Evolutionary conservation across 2,797 vertebrate species (phyloP), one percentile per base, ranked within the genome.

Genomic region (Propithecus deckenii): DNA sequence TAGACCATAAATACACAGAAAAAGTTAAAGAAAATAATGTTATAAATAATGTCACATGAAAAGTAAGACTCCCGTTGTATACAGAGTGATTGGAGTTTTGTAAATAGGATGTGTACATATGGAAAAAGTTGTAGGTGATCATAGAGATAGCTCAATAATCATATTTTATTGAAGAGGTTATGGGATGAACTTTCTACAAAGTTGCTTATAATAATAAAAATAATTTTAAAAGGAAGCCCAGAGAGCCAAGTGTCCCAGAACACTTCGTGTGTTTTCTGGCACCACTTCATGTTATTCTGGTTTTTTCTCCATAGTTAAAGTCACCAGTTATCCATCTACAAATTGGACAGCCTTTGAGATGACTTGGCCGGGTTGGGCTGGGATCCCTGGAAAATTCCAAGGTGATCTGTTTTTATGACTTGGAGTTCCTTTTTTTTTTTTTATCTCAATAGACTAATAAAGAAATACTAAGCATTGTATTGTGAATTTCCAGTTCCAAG

Each of bases 351-450:
- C 79, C 30, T 72, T 76, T 72, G 81, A 95, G 94, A 94, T 80
- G 90, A 87, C 90, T 96, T 91, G 81, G 30, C 38, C 48, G 95
- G 43, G 46, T 74, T 80, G 85, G 94, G 79, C 94, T 89, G 59
- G 20, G 46, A 71, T 96, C 86, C 90, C 96, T 96, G 96, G 94
- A 97, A 97, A 98, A 98, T 97, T 97, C 88, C 95, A 91, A 43
- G 7, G 20, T 20, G n/a, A 75, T 75, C 84, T 92, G 30, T 28
- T 72, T n/a, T 79, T 67, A 74, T 78, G 59, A 69, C 35, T 86
- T 55, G 5, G 69, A 79, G 38, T 41, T 28, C 10, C 14, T 74
- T 76, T 96, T 86, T 46, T 48, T 52, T 43, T 43, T 43, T 43
- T 48, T 55, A 65, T 61, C 86, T 96, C 63, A 43, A 38, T 35